Percentiles rank a stretch among this genome's conserved stretches.
Evolutionary conservation across 1,140 invertebrate genomes (phyloP).

Genomic region (Pinna nobilis): DNA sequence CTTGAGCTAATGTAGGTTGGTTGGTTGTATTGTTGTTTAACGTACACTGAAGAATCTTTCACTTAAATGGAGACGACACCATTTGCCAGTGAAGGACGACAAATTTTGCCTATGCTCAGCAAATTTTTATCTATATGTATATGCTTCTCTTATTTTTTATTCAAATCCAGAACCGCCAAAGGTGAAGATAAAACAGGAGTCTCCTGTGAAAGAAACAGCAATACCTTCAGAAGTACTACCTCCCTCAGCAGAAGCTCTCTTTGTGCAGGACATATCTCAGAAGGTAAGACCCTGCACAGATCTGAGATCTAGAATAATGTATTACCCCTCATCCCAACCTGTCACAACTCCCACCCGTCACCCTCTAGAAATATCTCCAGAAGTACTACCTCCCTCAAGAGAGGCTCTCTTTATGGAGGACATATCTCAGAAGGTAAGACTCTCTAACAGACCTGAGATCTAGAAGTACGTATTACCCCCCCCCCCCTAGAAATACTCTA

Average conservation of each 20-base stretch:
- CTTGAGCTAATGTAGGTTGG: no score
- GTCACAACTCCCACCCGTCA: no score
- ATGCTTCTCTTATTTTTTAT: neutral
- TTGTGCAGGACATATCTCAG: constrained; percentile 48
- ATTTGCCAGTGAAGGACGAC: no score
- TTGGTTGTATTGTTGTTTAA: no score
- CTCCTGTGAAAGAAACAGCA: neutral
- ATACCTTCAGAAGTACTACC: constrained; percentile 28
- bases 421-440: constrained; percentile 45
- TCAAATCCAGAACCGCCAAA: constrained; percentile 24
- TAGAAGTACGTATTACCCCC: no score
- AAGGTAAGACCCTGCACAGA: constrained; percentile 30
- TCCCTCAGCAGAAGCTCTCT: constrained; percentile 34
- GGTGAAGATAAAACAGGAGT: constrained; percentile 6
- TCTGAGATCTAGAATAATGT: neutral
- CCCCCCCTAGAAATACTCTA: no score
- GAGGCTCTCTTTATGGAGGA: constrained; percentile 49
- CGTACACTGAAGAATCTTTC: neutral
- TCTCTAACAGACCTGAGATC: no score
- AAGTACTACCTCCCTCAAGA: constrained; percentile 34
- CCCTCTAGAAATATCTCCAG: no score
- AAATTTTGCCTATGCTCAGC: no score
- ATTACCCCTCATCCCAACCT: neutral
- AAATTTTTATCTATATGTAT: neutral
- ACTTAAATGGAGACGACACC: no score